Conservation (phyloP, 1,140 invertebrate genomes). For the Sweltsa coloradensis region DNA sequence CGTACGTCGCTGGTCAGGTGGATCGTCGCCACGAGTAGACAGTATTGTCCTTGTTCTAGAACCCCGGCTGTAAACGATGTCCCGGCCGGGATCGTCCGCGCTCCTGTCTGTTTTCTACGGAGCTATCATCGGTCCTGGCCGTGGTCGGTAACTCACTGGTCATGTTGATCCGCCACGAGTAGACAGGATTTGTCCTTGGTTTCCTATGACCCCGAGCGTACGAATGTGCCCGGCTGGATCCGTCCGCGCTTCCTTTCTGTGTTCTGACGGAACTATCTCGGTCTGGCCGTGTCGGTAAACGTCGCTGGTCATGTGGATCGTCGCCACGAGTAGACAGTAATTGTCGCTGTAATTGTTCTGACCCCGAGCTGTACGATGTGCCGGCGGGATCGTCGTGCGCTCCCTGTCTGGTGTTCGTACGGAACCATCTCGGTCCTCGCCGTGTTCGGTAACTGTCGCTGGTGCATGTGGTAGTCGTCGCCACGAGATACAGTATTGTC, state of each 20-base stretch:
- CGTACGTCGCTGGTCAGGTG: constrained; percentile 74
- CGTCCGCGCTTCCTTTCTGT: constrained; percentile 63
- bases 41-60: too few species aligned
- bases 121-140: constrained; percentile 62
- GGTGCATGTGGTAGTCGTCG: constrained; percentile 71
- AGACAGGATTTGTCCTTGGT: too few species aligned
- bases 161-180: constrained; percentile 60
- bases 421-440: constrained; percentile 68
- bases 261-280: constrained; percentile 70
- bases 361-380: constrained; percentile 63
- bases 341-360: too few species aligned
- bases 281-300: constrained; percentile 71
- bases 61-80: too few species aligned
- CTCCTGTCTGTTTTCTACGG: constrained; percentile 69
- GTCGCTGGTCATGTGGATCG: too few species aligned
- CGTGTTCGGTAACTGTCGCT: constrained; percentile 66
- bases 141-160: constrained; percentile 70
- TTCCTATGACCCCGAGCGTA: too few species aligned
- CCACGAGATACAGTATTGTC: too few species aligned
- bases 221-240: constrained; percentile 58
- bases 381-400: constrained; percentile 59
- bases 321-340: too few species aligned
- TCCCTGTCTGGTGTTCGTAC: constrained; percentile 68
- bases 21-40: constrained; percentile 55
- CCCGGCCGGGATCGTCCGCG: constrained; percentile 52